Percentiles rank a stretch among this genome's conserved stretches.
Conservation (phyloP, 1,140 invertebrate genomes). For the Vollenhovia emeryi region DNA sequence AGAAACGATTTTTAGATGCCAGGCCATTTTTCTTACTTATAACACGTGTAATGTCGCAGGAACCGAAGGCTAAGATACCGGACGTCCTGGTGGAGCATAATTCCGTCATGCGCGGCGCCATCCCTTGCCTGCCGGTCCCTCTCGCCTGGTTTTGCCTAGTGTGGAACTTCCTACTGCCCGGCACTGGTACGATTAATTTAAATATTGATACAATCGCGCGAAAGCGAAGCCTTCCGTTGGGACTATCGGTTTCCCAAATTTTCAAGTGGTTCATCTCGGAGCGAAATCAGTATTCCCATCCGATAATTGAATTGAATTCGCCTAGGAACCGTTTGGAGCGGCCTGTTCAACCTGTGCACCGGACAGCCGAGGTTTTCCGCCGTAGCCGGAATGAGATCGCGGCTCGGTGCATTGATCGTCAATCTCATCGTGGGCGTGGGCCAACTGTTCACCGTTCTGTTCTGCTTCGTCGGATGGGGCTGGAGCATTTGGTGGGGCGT, state of each 20-base stretch:
- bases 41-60: constrained; percentile 83
- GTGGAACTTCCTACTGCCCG: constrained; percentile 94
- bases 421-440: constrained; percentile 94
- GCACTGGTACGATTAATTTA: constrained; percentile 88
- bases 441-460: constrained; percentile 97
- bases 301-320: not conserved
- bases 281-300: not conserved
- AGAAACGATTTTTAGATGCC: not conserved
- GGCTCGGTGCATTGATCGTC: constrained; percentile 92
- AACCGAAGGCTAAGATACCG: constrained; percentile 93
- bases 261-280: not conserved
- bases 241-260: not conserved
- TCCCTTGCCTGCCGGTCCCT: constrained; percentile 93
- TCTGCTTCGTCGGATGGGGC: constrained; percentile 98
- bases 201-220: not conserved
- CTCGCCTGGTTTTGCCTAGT: constrained; percentile 94
- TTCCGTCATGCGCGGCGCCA: constrained; percentile 94
- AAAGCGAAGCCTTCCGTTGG: not conserved
- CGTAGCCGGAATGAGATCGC: constrained; percentile 89
- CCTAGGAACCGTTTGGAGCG: constrained; percentile 94
- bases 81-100: constrained; percentile 91
- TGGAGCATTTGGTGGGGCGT: constrained; percentile 99
- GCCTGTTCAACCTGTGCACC: constrained; percentile 94
- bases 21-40: not conserved
- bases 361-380: constrained; percentile 94